These are phyloP conservation scores for Sycobia sp. DNA, from an alignment of 1,140 invertebrate genomes.

Conservation along the genomic window DNA sequence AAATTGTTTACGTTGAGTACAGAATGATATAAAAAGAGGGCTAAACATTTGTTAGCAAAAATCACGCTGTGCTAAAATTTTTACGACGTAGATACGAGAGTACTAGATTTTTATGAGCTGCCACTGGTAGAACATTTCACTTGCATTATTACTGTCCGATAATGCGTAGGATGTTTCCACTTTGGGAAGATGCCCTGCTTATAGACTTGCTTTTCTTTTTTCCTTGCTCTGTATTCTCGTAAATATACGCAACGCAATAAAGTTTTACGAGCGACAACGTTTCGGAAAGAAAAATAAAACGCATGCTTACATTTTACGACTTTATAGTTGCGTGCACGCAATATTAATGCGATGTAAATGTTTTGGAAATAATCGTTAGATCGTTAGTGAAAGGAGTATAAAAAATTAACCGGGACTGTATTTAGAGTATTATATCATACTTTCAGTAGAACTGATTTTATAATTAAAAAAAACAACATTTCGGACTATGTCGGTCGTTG, in stretches of 20 bases:
- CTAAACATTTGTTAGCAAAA: slow-evolving; percentile 17
- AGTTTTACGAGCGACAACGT: slow-evolving; percentile 12
- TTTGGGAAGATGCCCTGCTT: slow-evolving; percentile 5
- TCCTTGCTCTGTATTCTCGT: no score
- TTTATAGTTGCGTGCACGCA: not conserved
- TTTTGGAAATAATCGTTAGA: no score
- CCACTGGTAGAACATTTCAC: slow-evolving; percentile 16
- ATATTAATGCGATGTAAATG: no score
- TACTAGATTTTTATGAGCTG: slow-evolving; percentile 13
- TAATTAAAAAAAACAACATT: no score
- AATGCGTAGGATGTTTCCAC: slow-evolving; percentile 4
- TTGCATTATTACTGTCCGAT: slow-evolving; percentile 19
- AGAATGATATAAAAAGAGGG: no score
- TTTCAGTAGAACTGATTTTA: no score
- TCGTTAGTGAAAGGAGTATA: no score
- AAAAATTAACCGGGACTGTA: no score
- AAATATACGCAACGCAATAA: slow-evolving; percentile 1
- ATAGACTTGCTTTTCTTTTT: not conserved
- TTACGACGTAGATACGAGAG: slow-evolving; percentile 21
- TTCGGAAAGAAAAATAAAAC: not conserved
- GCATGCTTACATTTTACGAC: not conserved
- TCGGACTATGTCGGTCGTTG: no score
- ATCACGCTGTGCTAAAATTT: slow-evolving; percentile 10
- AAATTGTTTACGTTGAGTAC: no score
- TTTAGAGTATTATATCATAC: no score